Evolutionary conservation across 2,113 vertebrate genomes (phyloP).

Genomic region (Nesoenas mayeri): DNA sequence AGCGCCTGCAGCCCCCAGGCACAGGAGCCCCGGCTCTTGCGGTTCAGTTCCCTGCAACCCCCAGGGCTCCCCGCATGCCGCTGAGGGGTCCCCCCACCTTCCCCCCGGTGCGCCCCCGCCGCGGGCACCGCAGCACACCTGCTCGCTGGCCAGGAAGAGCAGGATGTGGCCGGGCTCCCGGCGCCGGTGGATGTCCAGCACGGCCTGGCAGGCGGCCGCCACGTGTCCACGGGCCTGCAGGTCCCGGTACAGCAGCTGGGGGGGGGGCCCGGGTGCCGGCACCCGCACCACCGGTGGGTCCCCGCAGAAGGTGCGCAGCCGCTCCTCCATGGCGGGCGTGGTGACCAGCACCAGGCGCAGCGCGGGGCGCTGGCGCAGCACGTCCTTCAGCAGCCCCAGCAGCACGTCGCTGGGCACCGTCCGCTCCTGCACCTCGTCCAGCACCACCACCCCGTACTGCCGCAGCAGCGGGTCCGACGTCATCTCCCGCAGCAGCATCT

Average conservation of each 20-base stretch:
- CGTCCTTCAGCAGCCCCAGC: slow-evolving; percentile 88
- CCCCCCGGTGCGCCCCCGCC: fast-evolving
- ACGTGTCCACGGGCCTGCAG: slow-evolving; percentile 49
- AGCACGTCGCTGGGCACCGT: slow-evolving; percentile 88
- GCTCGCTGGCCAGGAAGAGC: slow-evolving; percentile 82
- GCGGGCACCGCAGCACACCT: slow-evolving; percentile 64
- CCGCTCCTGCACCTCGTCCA: slow-evolving; percentile 93
- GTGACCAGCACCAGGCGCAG: slow-evolving; percentile 83
- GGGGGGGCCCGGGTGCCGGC: not conserved
- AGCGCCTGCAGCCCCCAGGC: fast-evolving
- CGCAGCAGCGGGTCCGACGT: slow-evolving; percentile 88
- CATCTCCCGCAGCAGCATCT: slow-evolving; percentile 91
- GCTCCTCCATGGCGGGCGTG: slow-evolving; percentile 74
- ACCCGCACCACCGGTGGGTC: slow-evolving; percentile 69
- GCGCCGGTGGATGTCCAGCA: slow-evolving; percentile 79
- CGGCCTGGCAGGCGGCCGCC: slow-evolving; percentile 80
- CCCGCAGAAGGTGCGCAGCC: slow-evolving; percentile 78
- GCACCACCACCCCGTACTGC: slow-evolving; percentile 84
- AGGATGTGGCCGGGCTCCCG: slow-evolving; percentile 79
- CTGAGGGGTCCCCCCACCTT: too few species aligned
- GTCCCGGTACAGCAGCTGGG: slow-evolving; percentile 72
- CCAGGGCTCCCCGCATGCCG: fast-evolving
- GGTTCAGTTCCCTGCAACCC: not conserved
- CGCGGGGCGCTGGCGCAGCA: slow-evolving; percentile 76
- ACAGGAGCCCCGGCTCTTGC: not conserved